Evolutionary conservation across 2,888 invertebrate species (phyloP), one percentile per base, ranked within the genome.

Genomic region (Trissolcus brochymenae): DNA sequence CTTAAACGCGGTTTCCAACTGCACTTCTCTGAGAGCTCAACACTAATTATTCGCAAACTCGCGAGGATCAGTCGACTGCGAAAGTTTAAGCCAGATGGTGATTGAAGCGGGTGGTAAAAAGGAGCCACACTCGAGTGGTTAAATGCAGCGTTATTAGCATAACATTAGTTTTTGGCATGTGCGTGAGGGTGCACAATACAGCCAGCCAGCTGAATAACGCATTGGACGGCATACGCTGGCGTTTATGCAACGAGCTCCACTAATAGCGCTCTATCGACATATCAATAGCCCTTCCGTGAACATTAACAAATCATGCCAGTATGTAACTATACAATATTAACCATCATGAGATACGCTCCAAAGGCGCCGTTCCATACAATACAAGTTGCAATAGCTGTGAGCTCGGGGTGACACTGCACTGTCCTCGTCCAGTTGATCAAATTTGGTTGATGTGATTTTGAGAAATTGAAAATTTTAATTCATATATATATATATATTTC

Each of bases 251-350:
- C 80, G 81, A 81, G 80, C 83, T 74, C 82, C 81, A 82, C 81
- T 84, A 84, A 84, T 83, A 82, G 82, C 76, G 79, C 72, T 78
- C 70, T 81, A 83, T 83, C 82, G 81, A 81, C 81, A 77, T 84
- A 83, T 84, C 84, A 84, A 84, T 84, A 82, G 80, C 81, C 79
- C 66, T 80, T 81, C 82, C 80, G 77, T 78, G 81, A 80, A 79
- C 84, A 84, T 84, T 83, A 84, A 84, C 83, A 83, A 82, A 83
- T 82, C 81, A 81, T 81, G 81, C 79, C 83, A 81, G 76, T 55
- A 67, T 61, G 62, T 62, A 73, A 73, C 75, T 66, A 62, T 68
- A 65, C 67, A 50, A 53, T 65, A 67, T 68, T 73, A 68, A 68
- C 64, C 56, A 68, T 65, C 35, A 50, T 56, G 77, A 72, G 68